Evolutionary conservation across 2,797 vertebrate genomes (phyloP).

Genomic region (Pseudotriccus pelzelni): DNA sequence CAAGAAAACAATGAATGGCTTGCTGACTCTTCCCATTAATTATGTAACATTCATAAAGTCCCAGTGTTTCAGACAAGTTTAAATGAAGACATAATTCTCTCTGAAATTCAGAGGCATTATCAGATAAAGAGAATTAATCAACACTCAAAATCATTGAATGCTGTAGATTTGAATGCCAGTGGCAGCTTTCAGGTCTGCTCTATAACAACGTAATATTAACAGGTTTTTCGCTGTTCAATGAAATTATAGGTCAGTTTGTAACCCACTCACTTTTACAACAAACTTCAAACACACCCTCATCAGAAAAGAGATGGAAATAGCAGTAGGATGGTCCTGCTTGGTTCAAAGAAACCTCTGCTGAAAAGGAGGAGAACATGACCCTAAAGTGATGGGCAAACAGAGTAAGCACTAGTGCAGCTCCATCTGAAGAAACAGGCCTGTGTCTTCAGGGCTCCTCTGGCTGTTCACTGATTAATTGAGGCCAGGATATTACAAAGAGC

Average conservation of each 20-base stretch:
- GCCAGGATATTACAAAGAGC: not conserved
- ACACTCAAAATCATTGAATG: not conserved
- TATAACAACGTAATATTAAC: not conserved
- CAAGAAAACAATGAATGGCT: not conserved
- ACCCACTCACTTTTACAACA: not conserved
- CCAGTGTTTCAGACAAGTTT: not conserved
- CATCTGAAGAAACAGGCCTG: not conserved
- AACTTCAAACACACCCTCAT: not conserved
- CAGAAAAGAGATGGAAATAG: not conserved
- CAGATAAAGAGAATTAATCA: conserved; percentile 11
- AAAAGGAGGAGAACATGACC: not conserved
- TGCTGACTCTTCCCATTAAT: not conserved
- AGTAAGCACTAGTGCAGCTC: not conserved
- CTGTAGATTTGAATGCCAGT: not conserved
- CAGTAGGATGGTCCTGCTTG: not conserved
- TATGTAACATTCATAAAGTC: not conserved
- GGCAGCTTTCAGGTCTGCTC: not conserved
- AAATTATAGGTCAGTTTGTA: not conserved
- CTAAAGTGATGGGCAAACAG: not conserved
- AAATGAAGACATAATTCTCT: not conserved
- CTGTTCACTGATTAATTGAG: not conserved
- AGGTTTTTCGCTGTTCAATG: not conserved
- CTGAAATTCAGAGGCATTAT: not conserved
- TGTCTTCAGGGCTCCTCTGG: not conserved
- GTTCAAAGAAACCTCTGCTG: not conserved